Base-by-base conservation (phyloP, 2,113 vertebrate genomes). In the Oxyura jamaicensis region DNA sequence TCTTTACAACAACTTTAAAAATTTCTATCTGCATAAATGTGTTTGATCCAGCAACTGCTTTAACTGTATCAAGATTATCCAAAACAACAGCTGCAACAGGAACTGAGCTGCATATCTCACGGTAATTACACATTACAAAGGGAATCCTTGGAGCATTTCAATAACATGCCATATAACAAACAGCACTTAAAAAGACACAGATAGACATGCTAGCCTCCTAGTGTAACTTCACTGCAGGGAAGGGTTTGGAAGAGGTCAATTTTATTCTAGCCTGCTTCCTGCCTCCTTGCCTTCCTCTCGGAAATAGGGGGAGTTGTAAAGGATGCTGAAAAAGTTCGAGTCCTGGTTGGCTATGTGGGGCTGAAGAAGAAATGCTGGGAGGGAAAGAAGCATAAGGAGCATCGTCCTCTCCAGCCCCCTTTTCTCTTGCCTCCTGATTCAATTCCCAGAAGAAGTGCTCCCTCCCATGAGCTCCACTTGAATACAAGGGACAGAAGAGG, bases 91-190 rank as follows among this genome's bases (percentile, higher is more conserved):
- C 84, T 94, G 84, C 74, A 80, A 62, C 16, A 89, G 89, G 41
- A 25, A 2, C 69, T 2, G 4, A 95, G 77, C 81, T 63, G 84
- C 41, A 1, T 22, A 72, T 86, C 79, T 74, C 56, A 85, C 52
- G 84, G 48, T 92, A 94, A 93, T 95, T 83, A 71, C 63, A 85
- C 25, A 50, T 91, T 76, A 94, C 82, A 92, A 91, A 96, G 78
- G 53, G 63, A 93, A 93, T 68, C 82, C 89, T 85, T 92, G 90
- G 79, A 90, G 87, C 67, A 69, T 79, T 92, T 94, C 93, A 94
- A 21, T 83, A 87, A 76, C 55, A 33, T 44, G 39, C 77, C 16
- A 3, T 48, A 22, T 41, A 69, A 84, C 81, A 91, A 92, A 83
- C n/a, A 50, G 71, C 50, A 58, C 46, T 89, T 85, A 25, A 86